phyloP scores from a whole-genome alignment of 2,113 vertebrate species.

The Chaetorhynchus papuensis region DNA sequence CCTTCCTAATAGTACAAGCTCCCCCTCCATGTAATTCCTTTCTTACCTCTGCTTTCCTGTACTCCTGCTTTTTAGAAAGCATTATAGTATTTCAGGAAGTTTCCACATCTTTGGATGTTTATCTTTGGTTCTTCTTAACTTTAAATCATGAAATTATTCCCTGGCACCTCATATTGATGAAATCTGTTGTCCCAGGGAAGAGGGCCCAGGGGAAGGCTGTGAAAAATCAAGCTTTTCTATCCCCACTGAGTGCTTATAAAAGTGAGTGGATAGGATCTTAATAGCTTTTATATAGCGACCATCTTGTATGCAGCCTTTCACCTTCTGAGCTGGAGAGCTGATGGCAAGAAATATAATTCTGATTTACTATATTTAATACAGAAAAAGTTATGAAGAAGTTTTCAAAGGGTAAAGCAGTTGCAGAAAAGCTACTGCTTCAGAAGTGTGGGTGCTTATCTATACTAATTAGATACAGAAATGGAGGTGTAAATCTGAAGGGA shows the following conservation, averaged over 20 bases:
- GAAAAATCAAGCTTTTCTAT: background rate
- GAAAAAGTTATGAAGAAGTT: background rate
- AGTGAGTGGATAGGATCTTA: background rate
- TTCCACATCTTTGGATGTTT: background rate
- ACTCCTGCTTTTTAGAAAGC: background rate
- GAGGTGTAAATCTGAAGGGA: background rate
- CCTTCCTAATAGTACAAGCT: background rate
- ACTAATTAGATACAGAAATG: background rate
- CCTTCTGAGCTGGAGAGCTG: background rate
- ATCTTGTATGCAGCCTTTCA: background rate
- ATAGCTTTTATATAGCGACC: background rate
- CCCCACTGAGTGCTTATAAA: background rate
- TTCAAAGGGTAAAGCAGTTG: background rate
- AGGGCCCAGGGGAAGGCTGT: background rate
- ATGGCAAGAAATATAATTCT: background rate
- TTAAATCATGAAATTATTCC: background rate
- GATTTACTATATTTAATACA: background rate
- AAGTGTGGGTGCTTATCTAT: background rate
- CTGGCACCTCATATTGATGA: background rate
- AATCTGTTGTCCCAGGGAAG: background rate
- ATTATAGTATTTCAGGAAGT: background rate
- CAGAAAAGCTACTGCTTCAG: background rate
- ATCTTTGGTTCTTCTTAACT: background rate
- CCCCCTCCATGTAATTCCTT: background rate
- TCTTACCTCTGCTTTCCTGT: background rate